Conservation (phyloP, 1,140 invertebrate genomes). For the Battus philenor region DNA sequence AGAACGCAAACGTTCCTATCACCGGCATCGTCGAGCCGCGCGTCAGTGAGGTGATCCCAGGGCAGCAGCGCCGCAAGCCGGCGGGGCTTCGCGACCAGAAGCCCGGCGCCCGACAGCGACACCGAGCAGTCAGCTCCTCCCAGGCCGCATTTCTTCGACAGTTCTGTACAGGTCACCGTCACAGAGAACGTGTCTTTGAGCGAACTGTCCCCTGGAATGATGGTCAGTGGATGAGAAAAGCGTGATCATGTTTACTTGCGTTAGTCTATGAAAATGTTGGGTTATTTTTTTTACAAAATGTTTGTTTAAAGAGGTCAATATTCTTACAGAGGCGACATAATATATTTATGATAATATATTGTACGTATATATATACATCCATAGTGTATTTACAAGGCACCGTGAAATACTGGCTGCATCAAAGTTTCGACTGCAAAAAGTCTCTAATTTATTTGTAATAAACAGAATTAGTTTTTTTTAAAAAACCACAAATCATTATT, state of each 20-base stretch:
- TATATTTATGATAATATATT: too few relatives aligned
- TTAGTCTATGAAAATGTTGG: too few relatives aligned
- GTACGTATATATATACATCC: too few relatives aligned
- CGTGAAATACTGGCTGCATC: too few relatives aligned
- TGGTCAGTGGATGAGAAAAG: slow-evolving; percentile 30
- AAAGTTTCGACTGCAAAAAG: too few relatives aligned
- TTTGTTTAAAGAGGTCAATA: too few relatives aligned
- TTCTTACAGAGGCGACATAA: too few relatives aligned
- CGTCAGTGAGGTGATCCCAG: slow-evolving; percentile 45
- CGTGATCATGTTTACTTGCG: slow-evolving; percentile 20
- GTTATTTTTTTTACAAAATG: too few relatives aligned
- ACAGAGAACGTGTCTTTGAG: slow-evolving; percentile 59
- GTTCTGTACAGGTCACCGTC: slow-evolving; percentile 41
- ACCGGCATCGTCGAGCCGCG: slow-evolving; percentile 29
- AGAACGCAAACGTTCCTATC: slow-evolving; percentile 47
- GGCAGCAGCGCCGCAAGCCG: slow-evolving; percentile 31
- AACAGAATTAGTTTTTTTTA: too few relatives aligned
- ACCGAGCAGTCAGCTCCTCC: slow-evolving; percentile 33
- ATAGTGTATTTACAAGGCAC: too few relatives aligned
- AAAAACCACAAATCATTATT: too few relatives aligned
- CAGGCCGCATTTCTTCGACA: slow-evolving; percentile 48
- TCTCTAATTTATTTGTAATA: too few relatives aligned
- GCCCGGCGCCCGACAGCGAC: slow-evolving; percentile 37
- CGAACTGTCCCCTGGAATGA: slow-evolving; percentile 58
- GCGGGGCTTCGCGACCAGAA: slow-evolving; percentile 35